Evolutionary conservation across 2,888 invertebrate species (phyloP), one percentile per base, ranked within the genome.

Genomic region (Caenorhabditis angaria): DNA sequence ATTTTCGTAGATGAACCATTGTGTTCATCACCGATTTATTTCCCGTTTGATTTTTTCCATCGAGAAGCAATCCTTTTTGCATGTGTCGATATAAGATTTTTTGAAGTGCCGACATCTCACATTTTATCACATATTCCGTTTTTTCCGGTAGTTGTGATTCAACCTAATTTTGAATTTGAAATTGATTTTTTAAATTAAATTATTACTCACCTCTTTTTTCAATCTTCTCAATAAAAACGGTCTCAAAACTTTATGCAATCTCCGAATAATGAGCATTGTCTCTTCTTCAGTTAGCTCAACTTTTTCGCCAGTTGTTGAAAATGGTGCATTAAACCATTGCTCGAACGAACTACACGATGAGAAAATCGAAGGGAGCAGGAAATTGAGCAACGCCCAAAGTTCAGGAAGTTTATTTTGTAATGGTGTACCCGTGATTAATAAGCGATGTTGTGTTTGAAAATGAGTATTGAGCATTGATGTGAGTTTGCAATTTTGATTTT

Each of bases 301-400:
- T 87, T 90, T 90, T 82, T 99, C 97, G 58, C 97, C 97, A 6
- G 97, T 97, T 28, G 97, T 96, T 20, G 97, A 97, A 88, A 99
- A 99, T 0, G 99, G 99, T 22, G 99, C 97, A 89, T 99, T 99
- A 89, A 99, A 99, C 74, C 99, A 99, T 89, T 97, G 97, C 88
- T 99, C 99, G 88, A 99, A 99, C 0, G 97, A 97, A 70, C 94
- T 94, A 88, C 95, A 95, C 56, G 95, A 95, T 89, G 97, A 97
- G 91, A 99, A 99, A 59, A 99, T 99, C 27, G 95, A 94, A 0
- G 99, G 99, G 83, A 99, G 90, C 74, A 99, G 90, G 90, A 99
- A 99, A 90, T 99, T 99, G 56, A 99, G 91, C 70, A 99, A 89
- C 4, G 99, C 97, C 74, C 74, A 74, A 1, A 74, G 51, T 60